phyloP scores from a whole-genome alignment of 2,888 invertebrate genomes.

The Dryococelus australis region DNA sequence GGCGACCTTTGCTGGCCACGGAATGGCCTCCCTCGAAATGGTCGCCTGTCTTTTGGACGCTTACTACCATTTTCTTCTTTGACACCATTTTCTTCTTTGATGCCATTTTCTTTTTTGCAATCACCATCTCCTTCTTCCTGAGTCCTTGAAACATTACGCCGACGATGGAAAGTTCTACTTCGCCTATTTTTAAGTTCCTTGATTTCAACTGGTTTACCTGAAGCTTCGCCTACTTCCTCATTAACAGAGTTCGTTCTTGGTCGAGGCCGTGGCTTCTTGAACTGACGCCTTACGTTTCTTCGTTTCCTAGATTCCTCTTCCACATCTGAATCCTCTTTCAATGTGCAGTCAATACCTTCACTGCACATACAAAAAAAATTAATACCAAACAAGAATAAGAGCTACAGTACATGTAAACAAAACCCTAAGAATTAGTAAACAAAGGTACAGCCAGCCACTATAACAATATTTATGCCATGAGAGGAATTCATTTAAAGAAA shows the following conservation, averaged over 20 bases:
- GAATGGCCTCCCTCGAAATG: constrained; percentile 59
- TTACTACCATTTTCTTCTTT: neutral
- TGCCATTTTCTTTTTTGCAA: neutral
- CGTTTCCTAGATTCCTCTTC: constrained; percentile 56
- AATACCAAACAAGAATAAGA: neutral
- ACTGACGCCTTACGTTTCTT: neutral
- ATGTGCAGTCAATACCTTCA: constrained; percentile 66
- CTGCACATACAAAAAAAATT: constrained; percentile 54
- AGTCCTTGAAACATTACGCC: constrained; percentile 23
- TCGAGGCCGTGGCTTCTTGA: neutral
- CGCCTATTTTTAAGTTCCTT: neutral
- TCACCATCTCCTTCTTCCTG: constrained; percentile 28
- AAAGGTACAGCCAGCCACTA: no score
- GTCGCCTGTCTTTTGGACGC: constrained; percentile 12
- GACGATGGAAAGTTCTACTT: constrained; percentile 33
- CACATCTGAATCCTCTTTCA: constrained; percentile 76
- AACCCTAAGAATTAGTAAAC: no score
- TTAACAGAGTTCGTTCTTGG: neutral
- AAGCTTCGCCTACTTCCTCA: neutral
- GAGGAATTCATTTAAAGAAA: no score
- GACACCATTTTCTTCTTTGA: neutral
- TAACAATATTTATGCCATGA: no score
- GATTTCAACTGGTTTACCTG: neutral
- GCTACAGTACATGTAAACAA: no score
- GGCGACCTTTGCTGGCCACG: constrained; percentile 55